Conservation (phyloP, 2,888 invertebrate species). For the Axea sp. region DNA sequence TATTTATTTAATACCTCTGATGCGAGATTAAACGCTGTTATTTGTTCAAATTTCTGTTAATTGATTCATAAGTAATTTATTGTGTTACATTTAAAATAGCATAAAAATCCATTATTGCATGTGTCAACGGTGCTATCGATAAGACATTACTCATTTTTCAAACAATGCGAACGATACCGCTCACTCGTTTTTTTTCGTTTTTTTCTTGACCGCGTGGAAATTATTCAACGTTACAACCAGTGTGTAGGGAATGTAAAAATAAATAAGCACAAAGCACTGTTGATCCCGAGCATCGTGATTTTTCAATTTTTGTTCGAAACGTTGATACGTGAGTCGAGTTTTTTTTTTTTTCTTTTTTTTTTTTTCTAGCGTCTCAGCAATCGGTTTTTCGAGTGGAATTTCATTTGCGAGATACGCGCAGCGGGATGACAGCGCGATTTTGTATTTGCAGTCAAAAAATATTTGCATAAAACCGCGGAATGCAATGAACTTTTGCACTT, state of each 20-base stretch:
- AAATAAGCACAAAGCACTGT: no score
- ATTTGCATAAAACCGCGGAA: slow-evolving; percentile 29
- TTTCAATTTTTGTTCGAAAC: no score
- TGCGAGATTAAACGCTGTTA: neutral
- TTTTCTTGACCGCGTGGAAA: neutral
- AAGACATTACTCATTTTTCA: slow-evolving; percentile 35
- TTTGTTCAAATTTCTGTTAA: slow-evolving; percentile 4
- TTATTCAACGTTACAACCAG: no score
- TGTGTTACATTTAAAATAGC: slow-evolving; percentile 27
- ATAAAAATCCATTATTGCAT: slow-evolving; percentile 23
- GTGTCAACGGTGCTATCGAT: slow-evolving; percentile 15
- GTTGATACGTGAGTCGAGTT: no score
- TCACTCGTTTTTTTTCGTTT: neutral
- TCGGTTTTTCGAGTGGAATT: slow-evolving; percentile 3
- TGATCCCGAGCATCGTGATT: no score
- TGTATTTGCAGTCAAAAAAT: slow-evolving; percentile 24
- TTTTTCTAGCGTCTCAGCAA: no score
- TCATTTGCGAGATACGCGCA: slow-evolving; percentile 9
- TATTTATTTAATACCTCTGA: no score
- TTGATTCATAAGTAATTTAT: slow-evolving; percentile 41
- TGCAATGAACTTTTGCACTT: slow-evolving; percentile 36
- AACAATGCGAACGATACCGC: slow-evolving; percentile 10
- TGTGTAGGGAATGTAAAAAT: no score
- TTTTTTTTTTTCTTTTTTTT: no score
- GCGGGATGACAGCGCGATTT: slow-evolving; percentile 18